Conservation (phyloP, 2,888 invertebrate species). For the Platycheirus rosarum region DNA sequence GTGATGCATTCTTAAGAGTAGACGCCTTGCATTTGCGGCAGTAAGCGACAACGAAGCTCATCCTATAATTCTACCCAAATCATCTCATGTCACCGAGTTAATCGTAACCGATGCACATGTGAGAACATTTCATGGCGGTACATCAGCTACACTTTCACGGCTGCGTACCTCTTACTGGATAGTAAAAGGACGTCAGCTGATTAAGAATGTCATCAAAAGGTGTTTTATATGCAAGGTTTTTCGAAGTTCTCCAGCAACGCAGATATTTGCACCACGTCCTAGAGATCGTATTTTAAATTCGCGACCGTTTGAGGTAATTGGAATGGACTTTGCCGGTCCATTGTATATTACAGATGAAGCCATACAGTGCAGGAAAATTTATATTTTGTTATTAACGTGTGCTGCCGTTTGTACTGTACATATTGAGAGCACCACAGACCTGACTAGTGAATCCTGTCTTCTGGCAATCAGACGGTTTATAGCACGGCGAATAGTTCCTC, state of each 20-base stretch:
- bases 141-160: conserved; percentile 2
- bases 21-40: conserved; percentile 21
- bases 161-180: too few relatives aligned
- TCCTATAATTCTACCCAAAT: too few relatives aligned
- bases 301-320: too few relatives aligned
- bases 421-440: conserved; percentile 5
- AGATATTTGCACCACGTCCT: too few relatives aligned
- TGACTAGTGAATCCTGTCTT: conserved; percentile 26
- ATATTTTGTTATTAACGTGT: conserved; percentile 20
- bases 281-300: too few relatives aligned
- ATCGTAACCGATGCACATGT: conserved; percentile 28
- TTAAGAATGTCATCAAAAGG: conserved; percentile 30
- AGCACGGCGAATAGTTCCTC: too few relatives aligned
- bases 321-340: too few relatives aligned
- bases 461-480: too few relatives aligned
- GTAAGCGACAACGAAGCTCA: conserved; percentile 5
- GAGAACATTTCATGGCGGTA: conserved; percentile 20
- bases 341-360: too few relatives aligned
- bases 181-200: conserved; percentile 14
- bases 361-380: background rate
- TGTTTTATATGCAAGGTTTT: conserved; percentile 47
- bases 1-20: conserved; percentile 14
- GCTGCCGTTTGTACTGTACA: conserved; percentile 6
- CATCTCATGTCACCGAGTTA: too few relatives aligned
- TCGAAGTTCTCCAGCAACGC: conserved; percentile 26